Base-by-base conservation (phyloP, 2,888 invertebrate species). In the Heliconius sara region DNA sequence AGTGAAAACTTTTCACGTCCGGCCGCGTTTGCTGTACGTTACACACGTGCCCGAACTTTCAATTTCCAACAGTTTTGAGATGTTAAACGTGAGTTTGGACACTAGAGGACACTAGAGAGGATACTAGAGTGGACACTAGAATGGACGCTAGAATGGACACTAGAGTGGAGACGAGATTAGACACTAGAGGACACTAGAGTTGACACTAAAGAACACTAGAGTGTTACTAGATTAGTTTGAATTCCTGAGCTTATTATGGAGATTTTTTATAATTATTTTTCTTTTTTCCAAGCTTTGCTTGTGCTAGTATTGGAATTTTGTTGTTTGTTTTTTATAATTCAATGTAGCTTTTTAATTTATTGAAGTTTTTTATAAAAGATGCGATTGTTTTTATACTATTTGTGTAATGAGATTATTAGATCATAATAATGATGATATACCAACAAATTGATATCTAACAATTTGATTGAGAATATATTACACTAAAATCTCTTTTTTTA, bases 21-120 rank as follows among this genome's bases (percentile, higher is more conserved):
- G 73, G 68, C 78, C 68, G 79, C 79, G 65, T 79, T 77, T 60
- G 60, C 60, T 30, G 76, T 77, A 81, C 78, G 76, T 71, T 71
- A 65, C 81, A 80, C 82, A 82, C 81, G 81, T 82, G 82, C 80
- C 78, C 60, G 57, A 81, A 82, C 82, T 82, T 82, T 80, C 80
- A 80, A 82, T 82, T 79, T 76, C 27, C 30, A 80, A 78, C 72
- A 76, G 30, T 81, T 81, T 81, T 76, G 65, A 82, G 76, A 80
- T 77, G 78, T 78, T 78, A 57, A 80, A 79, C 77, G 72, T 63
- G 77, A 74, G 77, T 80, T 52, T 7, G 22, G 22, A 52, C 60
- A 81, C 63, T 81, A n/a, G 4, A 34, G 34, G 34, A 9, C 9
- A 39, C 34, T 9, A 39, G 34, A 39, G 34, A 9, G 34, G 1